Percentiles rank a stretch among this genome's conserved stretches.
Conservation (phyloP, 2,113 vertebrate genomes). For the Oryzias woworae region DNA sequence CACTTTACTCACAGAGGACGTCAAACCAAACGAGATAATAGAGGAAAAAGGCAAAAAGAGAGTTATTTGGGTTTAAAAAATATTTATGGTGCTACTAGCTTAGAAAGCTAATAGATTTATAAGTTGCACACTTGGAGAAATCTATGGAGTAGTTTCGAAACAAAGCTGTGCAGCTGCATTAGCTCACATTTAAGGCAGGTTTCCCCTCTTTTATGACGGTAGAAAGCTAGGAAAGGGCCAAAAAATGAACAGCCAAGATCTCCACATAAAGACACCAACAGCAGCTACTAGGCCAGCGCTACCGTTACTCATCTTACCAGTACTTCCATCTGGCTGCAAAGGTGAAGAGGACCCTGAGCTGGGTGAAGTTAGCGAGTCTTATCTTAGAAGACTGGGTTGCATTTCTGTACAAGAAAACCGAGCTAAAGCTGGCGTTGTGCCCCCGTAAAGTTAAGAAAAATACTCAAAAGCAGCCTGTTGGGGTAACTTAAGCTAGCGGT, state of each 20-base stretch:
- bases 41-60: conserved; percentile 21
- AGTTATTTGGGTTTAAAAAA: conserved; percentile 2
- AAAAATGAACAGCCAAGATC: conserved; percentile 38
- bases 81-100: conserved; percentile 47
- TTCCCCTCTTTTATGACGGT: neutral
- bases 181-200: neutral
- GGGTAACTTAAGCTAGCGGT: conserved; percentile 45
- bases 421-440: conserved; percentile 19
- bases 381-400: neutral
- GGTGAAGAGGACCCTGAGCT: conserved; percentile 60
- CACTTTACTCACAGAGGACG: conserved; percentile 43
- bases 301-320: conserved; percentile 68
- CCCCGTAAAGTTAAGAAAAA: neutral
- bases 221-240: conserved; percentile 7
- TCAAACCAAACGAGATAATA: conserved; percentile 6
- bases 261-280: conserved; percentile 62
- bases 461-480: conserved; percentile 27
- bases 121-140: conserved; percentile 52
- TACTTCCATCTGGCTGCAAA: conserved; percentile 64
- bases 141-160: conserved; percentile 25
- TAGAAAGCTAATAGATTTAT: conserved; percentile 58
- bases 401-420: conserved; percentile 10
- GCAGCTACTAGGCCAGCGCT: conserved; percentile 73
- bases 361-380: conserved; percentile 59
- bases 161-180: conserved; percentile 14